Conservation (phyloP, 2,113 vertebrate genomes). For the Tympanuchus pallidicinctus region DNA sequence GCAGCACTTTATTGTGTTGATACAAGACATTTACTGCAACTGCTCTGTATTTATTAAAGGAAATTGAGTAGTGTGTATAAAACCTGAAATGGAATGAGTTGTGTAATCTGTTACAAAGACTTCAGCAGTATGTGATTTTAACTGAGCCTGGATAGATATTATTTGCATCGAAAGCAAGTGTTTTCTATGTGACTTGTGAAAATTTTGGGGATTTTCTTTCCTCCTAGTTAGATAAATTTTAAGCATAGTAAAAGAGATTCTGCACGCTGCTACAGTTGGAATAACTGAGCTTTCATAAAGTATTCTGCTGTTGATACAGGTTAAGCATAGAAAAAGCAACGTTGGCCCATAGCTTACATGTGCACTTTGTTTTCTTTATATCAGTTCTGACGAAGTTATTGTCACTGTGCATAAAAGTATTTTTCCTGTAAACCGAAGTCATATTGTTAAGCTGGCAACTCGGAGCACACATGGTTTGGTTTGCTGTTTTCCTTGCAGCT, state of each 20-base stretch:
- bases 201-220: neutral
- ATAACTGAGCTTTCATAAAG: neutral
- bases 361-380: neutral
- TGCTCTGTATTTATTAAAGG: neutral
- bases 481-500: slow-evolving; percentile 63
- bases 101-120: neutral
- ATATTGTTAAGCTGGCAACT: neutral
- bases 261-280: neutral
- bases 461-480: neutral
- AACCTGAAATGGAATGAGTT: neutral
- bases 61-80: neutral
- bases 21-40: neutral
- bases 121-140: neutral
- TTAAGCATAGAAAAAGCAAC: neutral
- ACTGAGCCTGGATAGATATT: neutral
- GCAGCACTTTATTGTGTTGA: neutral
- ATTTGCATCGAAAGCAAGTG: neutral
- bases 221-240: neutral
- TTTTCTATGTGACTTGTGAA: neutral
- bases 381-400: neutral
- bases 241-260: neutral
- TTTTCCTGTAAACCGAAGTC: neutral
- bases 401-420: neutral
- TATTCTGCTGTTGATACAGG: neutral
- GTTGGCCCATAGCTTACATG: neutral